Evolutionary conservation across 2,888 invertebrate genomes (phyloP), one percentile per base, ranked within the genome.

Genomic region (Leptarthrus brevirostris): DNA sequence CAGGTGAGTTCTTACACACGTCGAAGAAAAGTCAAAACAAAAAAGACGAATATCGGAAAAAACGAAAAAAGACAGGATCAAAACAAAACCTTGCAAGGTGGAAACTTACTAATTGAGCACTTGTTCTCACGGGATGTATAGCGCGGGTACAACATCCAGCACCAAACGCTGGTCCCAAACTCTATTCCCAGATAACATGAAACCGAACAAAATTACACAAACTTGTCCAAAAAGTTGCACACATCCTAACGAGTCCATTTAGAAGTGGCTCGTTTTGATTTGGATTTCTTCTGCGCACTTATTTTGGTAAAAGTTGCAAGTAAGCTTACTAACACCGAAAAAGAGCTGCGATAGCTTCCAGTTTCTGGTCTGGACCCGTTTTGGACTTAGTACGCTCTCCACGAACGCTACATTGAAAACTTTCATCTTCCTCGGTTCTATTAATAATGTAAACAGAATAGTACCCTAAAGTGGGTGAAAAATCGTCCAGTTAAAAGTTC

Each of bases 251-350:
- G 69, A 52, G 69, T 52, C 30, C 69, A 69, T 69, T 69, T 69
- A 69, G 44, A 56, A 54, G 20, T 47, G 24, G 72, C 49, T 58
- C 52, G 70, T 44, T 52, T 74, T 64, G 40, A 66, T 64, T 75
- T 75, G 73, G 75, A 74, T 74, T 75, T 71, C 74, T 74, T 71
- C 75, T 75, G 75, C 75, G 75, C 75, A 75, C 64, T 75, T 72
- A 74, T 66, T 74, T 66, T 64, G 30, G 44, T 26, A 58, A 58
- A 64, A 44, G 47, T 64, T 47, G 64, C 64, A 64, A 64, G 44
- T 64, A 64, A 64, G 64, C 64, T 44, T 64, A 64, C 64, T 24
- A 64, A 64, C 44, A 64, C 64, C 14, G 24, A 64, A 24, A 26
- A 26, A 64, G 47, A 47, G 1, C 18, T 10, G n/a, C 24, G 20